Percentiles rank a stretch among this genome's conserved stretches.
Evolutionary conservation across 2,797 vertebrate genomes (phyloP).

Genomic region (Pseudochirops corinnae): DNA sequence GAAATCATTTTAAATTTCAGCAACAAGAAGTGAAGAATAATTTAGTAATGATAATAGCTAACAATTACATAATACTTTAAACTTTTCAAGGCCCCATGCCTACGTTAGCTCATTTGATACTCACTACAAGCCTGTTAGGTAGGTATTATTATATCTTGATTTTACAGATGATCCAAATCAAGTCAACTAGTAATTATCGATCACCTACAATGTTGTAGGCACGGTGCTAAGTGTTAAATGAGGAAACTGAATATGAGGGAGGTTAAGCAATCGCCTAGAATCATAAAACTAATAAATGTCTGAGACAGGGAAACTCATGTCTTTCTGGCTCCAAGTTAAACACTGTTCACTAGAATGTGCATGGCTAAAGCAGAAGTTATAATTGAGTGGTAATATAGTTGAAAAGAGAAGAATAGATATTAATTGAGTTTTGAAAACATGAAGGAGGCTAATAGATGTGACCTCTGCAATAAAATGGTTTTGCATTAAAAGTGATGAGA

Average conservation of each 20-base stretch:
- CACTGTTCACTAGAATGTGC: background rate
- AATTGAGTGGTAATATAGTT: background rate
- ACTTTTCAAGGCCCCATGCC: conserved; percentile 3
- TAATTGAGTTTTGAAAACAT: background rate
- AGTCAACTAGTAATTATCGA: background rate
- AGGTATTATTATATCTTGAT: background rate
- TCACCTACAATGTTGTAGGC: background rate
- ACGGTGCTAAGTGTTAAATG: background rate
- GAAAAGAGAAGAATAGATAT: background rate
- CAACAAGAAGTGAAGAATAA: too few relatives aligned
- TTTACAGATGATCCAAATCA: background rate
- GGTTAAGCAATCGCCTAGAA: background rate
- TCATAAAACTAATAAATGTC: background rate
- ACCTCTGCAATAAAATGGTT: background rate
- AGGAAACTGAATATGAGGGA: conserved; percentile 28
- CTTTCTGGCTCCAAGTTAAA: background rate
- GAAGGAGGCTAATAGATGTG: conserved; percentile 22
- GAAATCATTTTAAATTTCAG: too few relatives aligned
- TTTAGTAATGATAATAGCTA: too few relatives aligned
- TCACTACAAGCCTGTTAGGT: background rate
- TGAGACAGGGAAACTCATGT: background rate
- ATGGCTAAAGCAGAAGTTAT: background rate
- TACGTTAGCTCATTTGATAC: background rate
- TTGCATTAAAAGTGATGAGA: conserved; percentile 40
- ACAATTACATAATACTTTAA: background rate